Percentiles rank a stretch among this genome's conserved stretches.
These are phyloP conservation scores for Cecidostiba fungosa DNA, from an alignment of 2,888 invertebrate genomes.

Conservation along the genomic window DNA sequence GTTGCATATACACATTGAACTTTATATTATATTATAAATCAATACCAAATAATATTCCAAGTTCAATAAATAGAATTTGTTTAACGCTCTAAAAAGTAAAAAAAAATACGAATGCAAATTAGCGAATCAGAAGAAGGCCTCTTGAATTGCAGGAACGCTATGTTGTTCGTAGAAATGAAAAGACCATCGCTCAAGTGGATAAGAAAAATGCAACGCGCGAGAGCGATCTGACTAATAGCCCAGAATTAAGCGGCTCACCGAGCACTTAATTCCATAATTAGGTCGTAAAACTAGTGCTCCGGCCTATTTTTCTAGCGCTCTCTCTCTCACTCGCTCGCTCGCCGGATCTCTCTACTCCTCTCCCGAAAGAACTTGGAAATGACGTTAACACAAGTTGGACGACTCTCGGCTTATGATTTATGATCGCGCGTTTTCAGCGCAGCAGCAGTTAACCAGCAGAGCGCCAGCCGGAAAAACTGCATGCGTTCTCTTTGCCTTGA, in stretches of 20 bases:
- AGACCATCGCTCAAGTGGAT: not conserved
- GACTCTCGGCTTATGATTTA: slow-evolving; percentile 36
- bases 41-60: too few species aligned
- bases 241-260: not conserved
- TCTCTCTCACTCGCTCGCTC: not conserved
- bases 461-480: slow-evolving; percentile 34
- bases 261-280: slow-evolving; percentile 40
- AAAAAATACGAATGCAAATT: too few species aligned
- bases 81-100: too few species aligned
- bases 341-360: not conserved
- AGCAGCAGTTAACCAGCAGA: not conserved
- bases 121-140: too few species aligned
- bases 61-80: too few species aligned
- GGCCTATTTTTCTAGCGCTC: slow-evolving; percentile 17
- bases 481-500: not conserved
- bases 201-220: not conserved
- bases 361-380: slow-evolving; percentile 11
- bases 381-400: slow-evolving; percentile 43
- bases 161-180: not conserved
- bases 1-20: too few species aligned
- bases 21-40: too few species aligned
- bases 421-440: not conserved
- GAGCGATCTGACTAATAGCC: not conserved
- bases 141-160: too few species aligned
- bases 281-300: slow-evolving; percentile 27